Conservation (phyloP, 2,113 vertebrate species). For the Ovibos moschatus region DNA sequence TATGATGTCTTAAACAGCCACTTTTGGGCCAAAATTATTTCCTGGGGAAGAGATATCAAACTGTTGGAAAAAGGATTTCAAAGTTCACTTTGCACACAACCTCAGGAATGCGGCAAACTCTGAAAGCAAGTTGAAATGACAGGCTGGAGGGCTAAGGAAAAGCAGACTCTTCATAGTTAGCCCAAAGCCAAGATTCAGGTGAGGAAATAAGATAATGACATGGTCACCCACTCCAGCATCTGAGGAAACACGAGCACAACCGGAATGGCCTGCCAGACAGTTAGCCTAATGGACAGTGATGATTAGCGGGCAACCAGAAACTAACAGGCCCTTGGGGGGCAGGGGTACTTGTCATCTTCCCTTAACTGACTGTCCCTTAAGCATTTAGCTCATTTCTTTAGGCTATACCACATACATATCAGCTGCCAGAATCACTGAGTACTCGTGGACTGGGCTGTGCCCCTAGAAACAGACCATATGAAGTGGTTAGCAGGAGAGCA, state of each 20-base stretch:
- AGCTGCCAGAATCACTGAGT: not conserved
- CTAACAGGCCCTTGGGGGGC: not conserved
- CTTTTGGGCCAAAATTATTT: not conserved
- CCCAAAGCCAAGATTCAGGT: not conserved
- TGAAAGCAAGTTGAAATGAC: not conserved
- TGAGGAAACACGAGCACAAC: not conserved
- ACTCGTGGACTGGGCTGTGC: not conserved
- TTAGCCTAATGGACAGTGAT: not conserved
- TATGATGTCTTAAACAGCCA: not conserved
- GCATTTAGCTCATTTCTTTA: not conserved
- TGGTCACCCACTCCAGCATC: not conserved
- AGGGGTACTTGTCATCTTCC: not conserved
- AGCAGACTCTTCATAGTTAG: not conserved
- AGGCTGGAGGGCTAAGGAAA: not conserved
- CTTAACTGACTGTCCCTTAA: not conserved
- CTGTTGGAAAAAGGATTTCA: not conserved
- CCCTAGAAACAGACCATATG: not conserved
- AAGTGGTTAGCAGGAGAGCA: not conserved
- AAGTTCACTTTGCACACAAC: conserved; percentile 15
- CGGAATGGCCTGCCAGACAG: not conserved
- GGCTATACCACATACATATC: not conserved
- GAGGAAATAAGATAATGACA: not conserved
- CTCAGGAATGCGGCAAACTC: not conserved
- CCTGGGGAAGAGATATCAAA: not conserved
- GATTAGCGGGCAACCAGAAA: not conserved